Evolutionary conservation across 2,888 invertebrate species (phyloP).

Genomic region (Gastrophysa polygoni): DNA sequence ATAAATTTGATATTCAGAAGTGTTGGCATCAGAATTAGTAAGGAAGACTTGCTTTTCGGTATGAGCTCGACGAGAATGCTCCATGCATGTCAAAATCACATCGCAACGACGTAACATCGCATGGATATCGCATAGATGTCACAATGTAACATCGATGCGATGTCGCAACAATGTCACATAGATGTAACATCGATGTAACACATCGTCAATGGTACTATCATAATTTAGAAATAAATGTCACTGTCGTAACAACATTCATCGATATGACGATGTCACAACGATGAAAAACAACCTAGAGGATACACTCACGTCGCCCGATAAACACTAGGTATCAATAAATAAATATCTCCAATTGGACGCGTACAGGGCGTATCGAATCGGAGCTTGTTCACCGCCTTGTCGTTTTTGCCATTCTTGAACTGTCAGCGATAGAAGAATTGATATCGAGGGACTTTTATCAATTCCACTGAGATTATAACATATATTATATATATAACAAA

Average conservation of each 20-base stretch:
- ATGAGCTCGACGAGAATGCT: conserved; percentile 78
- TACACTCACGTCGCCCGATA: not conserved
- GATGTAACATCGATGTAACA: too few species aligned
- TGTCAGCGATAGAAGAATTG: conserved; percentile 54
- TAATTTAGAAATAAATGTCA: too few species aligned
- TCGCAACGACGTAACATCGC: too few species aligned
- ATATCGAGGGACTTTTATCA: conserved; percentile 49
- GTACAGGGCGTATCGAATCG: conserved; percentile 1
- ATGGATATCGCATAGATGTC: too few species aligned
- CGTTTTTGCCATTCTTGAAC: conserved; percentile 19
- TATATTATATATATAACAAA: too few species aligned
- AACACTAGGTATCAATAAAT: conserved; percentile 18
- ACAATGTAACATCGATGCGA: too few species aligned
- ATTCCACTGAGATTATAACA: too few species aligned
- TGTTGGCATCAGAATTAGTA: conserved; percentile 86
- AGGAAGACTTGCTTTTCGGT: conserved; percentile 61
- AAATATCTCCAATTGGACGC: conserved; percentile 33
- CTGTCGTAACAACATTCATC: too few species aligned
- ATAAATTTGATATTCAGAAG: too few species aligned
- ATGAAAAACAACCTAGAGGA: not conserved
- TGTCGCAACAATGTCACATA: too few species aligned
- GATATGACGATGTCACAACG: too few species aligned
- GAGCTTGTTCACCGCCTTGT: not conserved
- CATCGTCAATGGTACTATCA: too few species aligned
- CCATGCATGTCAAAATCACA: not conserved